Percentiles rank a stretch among this genome's conserved stretches.
These are phyloP conservation scores for Nothocercus nigrocapillus DNA, from an alignment of 2,113 vertebrate genomes.

Conservation along the genomic window DNA sequence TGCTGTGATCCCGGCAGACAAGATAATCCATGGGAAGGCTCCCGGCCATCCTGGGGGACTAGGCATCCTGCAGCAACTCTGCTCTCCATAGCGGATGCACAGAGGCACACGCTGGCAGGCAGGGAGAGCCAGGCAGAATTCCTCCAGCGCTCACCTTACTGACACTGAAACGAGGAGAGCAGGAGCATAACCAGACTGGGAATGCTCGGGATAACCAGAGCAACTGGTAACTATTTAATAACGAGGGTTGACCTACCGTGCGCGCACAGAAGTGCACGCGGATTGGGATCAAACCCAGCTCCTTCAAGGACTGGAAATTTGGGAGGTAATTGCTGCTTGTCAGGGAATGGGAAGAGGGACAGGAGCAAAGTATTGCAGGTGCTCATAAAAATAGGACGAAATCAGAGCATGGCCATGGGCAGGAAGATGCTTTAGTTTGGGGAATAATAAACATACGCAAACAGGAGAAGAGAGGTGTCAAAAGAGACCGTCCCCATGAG, in stretches of 20 bases:
- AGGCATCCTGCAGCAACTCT: neutral
- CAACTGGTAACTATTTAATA: neutral
- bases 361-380: neutral
- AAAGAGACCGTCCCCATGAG: fast-evolving
- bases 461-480: neutral
- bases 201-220: neutral
- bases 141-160: neutral
- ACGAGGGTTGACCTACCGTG: neutral
- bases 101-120: neutral
- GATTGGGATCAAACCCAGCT: fast-evolving
- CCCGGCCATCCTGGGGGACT: neutral
- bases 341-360: neutral
- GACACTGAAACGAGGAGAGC: neutral
- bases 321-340: neutral
- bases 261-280: fast-evolving
- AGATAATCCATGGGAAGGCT: neutral
- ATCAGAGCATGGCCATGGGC: fast-evolving
- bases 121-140: neutral
- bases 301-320: neutral
- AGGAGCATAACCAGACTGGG: too few relatives aligned
- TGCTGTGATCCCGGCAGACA: neutral
- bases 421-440: fast-evolving
- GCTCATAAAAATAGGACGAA: neutral
- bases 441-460: fast-evolving
- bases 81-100: neutral